phyloP scores from a whole-genome alignment of 2,113 vertebrate species.

The Salvelinus namaycush region DNA sequence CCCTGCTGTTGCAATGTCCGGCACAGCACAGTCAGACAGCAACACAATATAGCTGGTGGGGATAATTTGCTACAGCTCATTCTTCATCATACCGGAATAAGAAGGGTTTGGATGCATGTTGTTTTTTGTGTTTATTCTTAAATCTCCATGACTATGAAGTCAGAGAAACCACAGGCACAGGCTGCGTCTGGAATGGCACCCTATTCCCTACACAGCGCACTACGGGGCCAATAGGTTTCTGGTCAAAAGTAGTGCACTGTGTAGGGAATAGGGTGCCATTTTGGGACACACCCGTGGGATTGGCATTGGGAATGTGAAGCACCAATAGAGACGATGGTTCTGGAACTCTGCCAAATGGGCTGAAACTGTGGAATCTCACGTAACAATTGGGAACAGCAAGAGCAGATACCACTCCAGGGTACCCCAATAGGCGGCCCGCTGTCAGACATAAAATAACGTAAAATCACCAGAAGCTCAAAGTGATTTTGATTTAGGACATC shows the following conservation, averaged over 20 bases:
- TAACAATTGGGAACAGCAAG: conserved; percentile 31
- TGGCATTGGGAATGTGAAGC: conserved; percentile 38
- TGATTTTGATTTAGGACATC: no score
- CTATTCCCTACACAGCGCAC: no score
- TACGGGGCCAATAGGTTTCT: no score
- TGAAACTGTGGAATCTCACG: conserved; percentile 43
- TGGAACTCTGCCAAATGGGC: conserved; percentile 49
- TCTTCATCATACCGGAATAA: background rate
- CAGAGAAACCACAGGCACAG: background rate
- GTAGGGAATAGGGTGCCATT: background rate
- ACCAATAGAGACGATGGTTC: conserved; percentile 26
- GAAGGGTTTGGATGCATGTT: background rate
- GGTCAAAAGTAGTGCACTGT: background rate
- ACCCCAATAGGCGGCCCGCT: no score
- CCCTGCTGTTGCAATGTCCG: conserved; percentile 8
- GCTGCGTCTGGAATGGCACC: no score
- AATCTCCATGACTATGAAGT: conserved; percentile 31
- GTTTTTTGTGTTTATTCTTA: background rate
- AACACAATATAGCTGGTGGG: background rate
- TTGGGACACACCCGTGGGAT: background rate
- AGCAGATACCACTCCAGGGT: background rate
- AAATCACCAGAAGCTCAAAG: no score
- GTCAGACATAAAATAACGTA: conserved; percentile 27
- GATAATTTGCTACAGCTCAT: background rate
- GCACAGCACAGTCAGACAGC: conserved; percentile 7